Percentiles rank a stretch among this genome's conserved stretches.
Conservation (phyloP, 2,113 vertebrate genomes). For the Petromus typicus region DNA sequence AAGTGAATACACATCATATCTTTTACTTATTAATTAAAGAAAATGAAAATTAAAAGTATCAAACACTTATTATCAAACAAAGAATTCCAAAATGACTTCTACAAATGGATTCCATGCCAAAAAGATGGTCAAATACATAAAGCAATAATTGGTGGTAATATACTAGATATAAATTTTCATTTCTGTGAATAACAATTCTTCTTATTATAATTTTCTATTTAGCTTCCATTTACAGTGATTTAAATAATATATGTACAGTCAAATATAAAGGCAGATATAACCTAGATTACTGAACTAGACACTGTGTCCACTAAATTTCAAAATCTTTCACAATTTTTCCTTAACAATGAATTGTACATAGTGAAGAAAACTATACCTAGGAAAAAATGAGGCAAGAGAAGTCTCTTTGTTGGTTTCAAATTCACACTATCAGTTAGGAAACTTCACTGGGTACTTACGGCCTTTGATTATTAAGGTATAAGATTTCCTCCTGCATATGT, state of each 20-base stretch:
- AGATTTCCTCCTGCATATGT: background rate
- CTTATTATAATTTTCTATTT: constrained; percentile 15
- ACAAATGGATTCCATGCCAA: background rate
- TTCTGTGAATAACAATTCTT: constrained; percentile 8
- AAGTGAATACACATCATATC: background rate
- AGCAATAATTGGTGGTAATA: background rate
- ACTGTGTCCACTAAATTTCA: constrained; percentile 23
- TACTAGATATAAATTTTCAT: background rate
- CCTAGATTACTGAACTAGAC: background rate
- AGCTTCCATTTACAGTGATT: background rate
- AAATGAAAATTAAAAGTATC: background rate
- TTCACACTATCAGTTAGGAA: background rate
- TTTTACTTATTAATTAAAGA: constrained; percentile 47
- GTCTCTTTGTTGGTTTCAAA: constrained; percentile 10
- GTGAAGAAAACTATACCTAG: background rate
- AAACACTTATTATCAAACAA: constrained; percentile 32
- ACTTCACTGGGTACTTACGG: background rate
- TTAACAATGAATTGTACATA: background rate
- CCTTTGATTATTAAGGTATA: background rate
- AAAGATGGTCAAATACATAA: background rate
- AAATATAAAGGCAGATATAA: background rate
- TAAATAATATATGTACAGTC: background rate
- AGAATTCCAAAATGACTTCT: background rate
- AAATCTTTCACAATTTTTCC: constrained; percentile 4
- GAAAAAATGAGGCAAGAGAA: background rate